These are phyloP conservation scores for Euglossa dilemma DNA, from an alignment of 1,140 invertebrate genomes.

Conservation along the genomic window DNA sequence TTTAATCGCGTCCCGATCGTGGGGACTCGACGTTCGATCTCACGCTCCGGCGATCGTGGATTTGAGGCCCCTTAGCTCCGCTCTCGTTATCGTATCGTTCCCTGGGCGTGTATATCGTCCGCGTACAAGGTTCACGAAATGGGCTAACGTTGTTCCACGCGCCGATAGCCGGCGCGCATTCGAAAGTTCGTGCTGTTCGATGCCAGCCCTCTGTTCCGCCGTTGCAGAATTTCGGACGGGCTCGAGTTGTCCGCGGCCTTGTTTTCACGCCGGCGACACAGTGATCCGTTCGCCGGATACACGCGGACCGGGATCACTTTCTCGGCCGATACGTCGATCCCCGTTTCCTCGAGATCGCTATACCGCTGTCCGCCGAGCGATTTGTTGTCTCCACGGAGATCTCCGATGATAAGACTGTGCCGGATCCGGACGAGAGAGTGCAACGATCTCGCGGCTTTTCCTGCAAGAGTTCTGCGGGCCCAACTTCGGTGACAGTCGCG, in stretches of 20 bases:
- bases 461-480: background rate
- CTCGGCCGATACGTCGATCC: background rate
- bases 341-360: background rate
- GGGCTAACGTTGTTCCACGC: constrained; percentile 54
- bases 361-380: background rate
- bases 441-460: background rate
- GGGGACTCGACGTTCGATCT: constrained; percentile 62
- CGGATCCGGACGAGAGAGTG: background rate
- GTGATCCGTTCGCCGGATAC: background rate
- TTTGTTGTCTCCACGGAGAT: background rate
- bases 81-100: constrained; percentile 65
- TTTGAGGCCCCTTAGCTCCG: constrained; percentile 53
- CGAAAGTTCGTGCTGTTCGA: background rate
- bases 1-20: constrained; percentile 58
- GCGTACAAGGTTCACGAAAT: constrained; percentile 58
- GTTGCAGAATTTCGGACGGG: constrained; percentile 28
- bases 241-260: background rate
- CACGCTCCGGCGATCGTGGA: constrained; percentile 62
- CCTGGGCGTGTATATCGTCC: constrained; percentile 50
- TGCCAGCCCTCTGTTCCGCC: background rate
- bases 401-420: background rate
- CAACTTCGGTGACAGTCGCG: background rate
- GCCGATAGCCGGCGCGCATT: constrained; percentile 33
- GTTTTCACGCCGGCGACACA: background rate
- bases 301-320: constrained; percentile 11